A percentile compares a stretch with the other conserved stretches of the same genome.
These are phyloP conservation scores for Nannospalax galili DNA, from an alignment of 2,113 vertebrate genomes.

Conservation along the genomic window DNA sequence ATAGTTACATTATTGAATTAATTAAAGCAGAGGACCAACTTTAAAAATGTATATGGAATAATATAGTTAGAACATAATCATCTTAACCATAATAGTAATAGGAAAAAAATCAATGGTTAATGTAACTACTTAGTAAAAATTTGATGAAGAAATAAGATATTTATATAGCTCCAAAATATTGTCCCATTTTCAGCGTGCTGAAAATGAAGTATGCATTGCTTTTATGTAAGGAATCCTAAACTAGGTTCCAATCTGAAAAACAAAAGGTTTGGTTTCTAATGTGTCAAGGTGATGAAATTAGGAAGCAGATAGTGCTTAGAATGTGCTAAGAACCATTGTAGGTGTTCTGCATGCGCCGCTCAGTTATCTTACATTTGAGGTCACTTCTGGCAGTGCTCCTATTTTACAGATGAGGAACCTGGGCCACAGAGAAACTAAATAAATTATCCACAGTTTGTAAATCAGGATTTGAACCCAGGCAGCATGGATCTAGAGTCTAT, in stretches of 20 bases:
- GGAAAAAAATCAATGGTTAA: slow-evolving; percentile 27
- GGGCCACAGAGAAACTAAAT: background rate
- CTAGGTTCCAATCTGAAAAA: background rate
- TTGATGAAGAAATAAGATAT: slow-evolving; percentile 47
- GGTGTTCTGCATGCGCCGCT: background rate
- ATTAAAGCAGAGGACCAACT: slow-evolving; percentile 38
- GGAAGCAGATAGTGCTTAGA: background rate
- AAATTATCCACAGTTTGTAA: background rate
- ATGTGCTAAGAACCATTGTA: background rate
- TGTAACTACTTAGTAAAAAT: slow-evolving; percentile 46
- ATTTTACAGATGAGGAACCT: slow-evolving; percentile 13
- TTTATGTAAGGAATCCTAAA: slow-evolving; percentile 20
- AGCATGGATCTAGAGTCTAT: background rate
- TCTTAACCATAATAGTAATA: slow-evolving; percentile 8
- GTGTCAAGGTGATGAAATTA: background rate
- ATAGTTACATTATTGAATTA: slow-evolving; percentile 2
- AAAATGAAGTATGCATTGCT: background rate
- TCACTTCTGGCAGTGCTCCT: background rate
- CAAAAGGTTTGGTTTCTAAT: background rate
- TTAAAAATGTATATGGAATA: background rate
- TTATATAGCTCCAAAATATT: slow-evolving; percentile 60
- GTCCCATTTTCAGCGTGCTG: background rate
- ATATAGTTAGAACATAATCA: slow-evolving; percentile 32
- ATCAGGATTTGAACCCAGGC: background rate
- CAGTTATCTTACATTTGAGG: background rate